Evolutionary conservation across 2,797 vertebrate genomes (phyloP), one percentile per base, ranked within the genome.

Genomic region (Coregonus sp.): DNA sequence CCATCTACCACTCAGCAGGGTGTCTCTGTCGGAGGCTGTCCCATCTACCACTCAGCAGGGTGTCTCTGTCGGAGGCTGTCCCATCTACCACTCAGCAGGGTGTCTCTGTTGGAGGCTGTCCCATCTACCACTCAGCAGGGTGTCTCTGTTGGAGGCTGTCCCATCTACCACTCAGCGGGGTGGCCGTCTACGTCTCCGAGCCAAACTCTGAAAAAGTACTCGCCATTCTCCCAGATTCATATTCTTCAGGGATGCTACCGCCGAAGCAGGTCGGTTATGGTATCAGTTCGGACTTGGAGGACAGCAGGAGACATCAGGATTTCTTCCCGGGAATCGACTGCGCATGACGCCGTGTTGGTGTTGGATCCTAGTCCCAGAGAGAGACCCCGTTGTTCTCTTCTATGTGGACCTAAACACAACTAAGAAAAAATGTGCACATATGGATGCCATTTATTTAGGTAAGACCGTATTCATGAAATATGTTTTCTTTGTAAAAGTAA

Each of bases 361-460:
- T 84, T 95, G 73, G 95, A 96, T 82, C 95, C 94, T 0, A 95
- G 89, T 74, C 95, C 95, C 0, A 93, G 90, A 15, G 91, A 95
- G 81, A 95, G 91, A 96, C 82, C 93, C 94, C 0, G 89, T 95
- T 35, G 86, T 93, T 4, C 92, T 95, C 18, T 95, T 95, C 86
- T 95, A 95, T 5, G 86, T 95, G 69, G 94, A 95, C 61, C 82
- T 94, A 77, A 94, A 94, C 31, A 87, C 95, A 70, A 94, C 94
- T 0, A 95, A 95, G 85, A 95, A 94, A 78, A 92, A 90, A 47
- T 96, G 95, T 80, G 86, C 91, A 20, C 91, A 95, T 61, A 88
- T 93, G 73, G 93, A 94, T 25, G 94, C 94, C 0, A 86, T 95
- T 81, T 95, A 94, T 81, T 78, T 95, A 70, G 95, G 95, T 96